Conservation (phyloP, 2,113 vertebrate genomes). For the Chloropsis cyanopogon region DNA sequence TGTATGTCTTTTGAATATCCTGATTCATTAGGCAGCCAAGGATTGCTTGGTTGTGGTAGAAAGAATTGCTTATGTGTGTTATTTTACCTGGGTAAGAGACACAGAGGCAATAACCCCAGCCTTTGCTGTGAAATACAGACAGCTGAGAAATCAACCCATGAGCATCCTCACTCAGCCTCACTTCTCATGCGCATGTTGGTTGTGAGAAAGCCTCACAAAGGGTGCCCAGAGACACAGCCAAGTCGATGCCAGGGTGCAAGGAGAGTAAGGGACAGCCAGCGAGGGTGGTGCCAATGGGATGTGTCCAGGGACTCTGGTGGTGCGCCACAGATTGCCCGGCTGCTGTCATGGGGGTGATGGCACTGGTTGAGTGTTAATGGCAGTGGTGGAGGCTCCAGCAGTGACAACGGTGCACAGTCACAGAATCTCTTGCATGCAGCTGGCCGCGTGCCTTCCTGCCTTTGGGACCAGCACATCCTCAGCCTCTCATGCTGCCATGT, state of each 20-base stretch:
- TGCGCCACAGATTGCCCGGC: accelerated
- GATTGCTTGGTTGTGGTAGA: not conserved
- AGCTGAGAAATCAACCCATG: not conserved
- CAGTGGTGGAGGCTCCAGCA: not conserved
- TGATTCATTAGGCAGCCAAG: not conserved
- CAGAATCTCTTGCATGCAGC: not conserved
- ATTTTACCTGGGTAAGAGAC: not conserved
- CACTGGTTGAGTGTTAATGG: not conserved
- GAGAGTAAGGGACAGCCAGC: not conserved
- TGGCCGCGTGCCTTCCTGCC: not conserved
- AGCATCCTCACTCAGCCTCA: not conserved
- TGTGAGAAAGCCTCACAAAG: not conserved
- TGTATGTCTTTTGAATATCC: not conserved
- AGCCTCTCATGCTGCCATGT: accelerated
- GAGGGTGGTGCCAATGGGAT: accelerated
- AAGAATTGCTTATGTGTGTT: not conserved
- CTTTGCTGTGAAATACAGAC: not conserved
- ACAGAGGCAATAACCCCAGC: not conserved
- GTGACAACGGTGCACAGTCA: accelerated
- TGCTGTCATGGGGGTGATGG: accelerated
- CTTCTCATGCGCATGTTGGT: not conserved
- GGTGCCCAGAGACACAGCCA: not conserved
- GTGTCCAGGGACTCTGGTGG: too few species aligned
- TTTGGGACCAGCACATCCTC: not conserved
- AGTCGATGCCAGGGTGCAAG: not conserved